Conservation (phyloP, 1,140 invertebrate genomes). For the Drosophila tani region DNA sequence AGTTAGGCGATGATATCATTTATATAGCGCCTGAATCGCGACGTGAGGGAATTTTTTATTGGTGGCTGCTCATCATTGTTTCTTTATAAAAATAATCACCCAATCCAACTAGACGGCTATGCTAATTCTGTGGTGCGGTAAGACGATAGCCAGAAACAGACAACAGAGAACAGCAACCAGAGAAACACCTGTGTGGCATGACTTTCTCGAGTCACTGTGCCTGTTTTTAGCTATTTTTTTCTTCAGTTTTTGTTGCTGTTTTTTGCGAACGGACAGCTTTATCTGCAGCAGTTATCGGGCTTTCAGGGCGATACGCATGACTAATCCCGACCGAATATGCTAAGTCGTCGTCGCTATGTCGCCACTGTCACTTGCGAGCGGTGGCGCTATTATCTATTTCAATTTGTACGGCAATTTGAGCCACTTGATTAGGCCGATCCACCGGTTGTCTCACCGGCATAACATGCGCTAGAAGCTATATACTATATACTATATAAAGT, state of each 20-base stretch:
- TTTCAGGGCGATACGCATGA: constrained; percentile 41
- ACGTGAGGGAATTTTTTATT: constrained; percentile 79
- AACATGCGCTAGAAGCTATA: constrained; percentile 3
- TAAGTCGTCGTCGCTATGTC: constrained; percentile 49
- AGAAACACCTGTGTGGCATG: constrained; percentile 35
- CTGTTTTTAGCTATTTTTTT: constrained; percentile 17
- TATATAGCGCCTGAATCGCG: constrained; percentile 5
- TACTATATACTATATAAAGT: background rate
- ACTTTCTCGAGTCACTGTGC: constrained; percentile 41
- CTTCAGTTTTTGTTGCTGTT: background rate
- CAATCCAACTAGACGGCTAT: constrained; percentile 55
- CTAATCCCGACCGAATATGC: constrained; percentile 62
- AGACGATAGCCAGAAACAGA: constrained; percentile 31
- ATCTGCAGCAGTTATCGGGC: constrained; percentile 50
- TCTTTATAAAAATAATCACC: constrained; percentile 37
- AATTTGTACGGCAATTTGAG: constrained; percentile 61
- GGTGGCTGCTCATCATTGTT: constrained; percentile 71
- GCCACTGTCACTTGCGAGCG: constrained; percentile 30
- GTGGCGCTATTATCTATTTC: constrained; percentile 50
- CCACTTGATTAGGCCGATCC: constrained; percentile 47
- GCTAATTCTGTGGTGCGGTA: constrained; percentile 28
- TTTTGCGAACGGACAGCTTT: constrained; percentile 9
- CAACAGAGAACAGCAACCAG: background rate
- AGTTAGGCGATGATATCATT: constrained; percentile 76
- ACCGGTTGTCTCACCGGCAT: constrained; percentile 10